Base-by-base conservation (phyloP, 2,888 invertebrate species). In the Caradrina kadenii region DNA sequence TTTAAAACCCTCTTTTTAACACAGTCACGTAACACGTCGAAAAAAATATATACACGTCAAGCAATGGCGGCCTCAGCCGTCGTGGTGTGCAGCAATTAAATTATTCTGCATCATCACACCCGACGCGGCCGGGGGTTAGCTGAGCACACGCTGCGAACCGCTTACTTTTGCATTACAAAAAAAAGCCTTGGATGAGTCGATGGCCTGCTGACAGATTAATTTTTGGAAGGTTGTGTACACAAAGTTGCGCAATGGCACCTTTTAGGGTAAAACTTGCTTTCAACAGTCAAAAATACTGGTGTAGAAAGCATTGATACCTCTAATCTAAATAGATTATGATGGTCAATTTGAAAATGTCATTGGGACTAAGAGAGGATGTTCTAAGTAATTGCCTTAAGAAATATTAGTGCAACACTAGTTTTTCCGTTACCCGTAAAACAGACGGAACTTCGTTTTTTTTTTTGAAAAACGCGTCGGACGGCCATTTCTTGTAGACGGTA, bases 101-200 rank as follows among this genome's bases (percentile, higher is more conserved):
- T 94, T 93, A 93, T 90, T 89, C 88, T 91, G 87, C 93, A 85
- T 92, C 91, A 93, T 93, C 93, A 85, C 91, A 89, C 88, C 66
- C 68, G 71, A 81, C 81, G 76, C 77, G 71, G 72, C 69, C 74
- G 83, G 77, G 79, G 74, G 82, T 77, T 77, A 76, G 81, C 71
- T 75, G 65, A 55, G 76, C 79, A 69, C 80, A 76, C 76, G 72
- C 68, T 68, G 76, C 48, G 69, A 85, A 84, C 76, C 79, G 86
- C 86, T 87, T 83, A 81, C 80, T 52, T 39, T 52, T 22, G 66
- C 66, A 39, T 61, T 10, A 48, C 42, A 64, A 69, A 79, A 79
- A 68, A 73, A 69, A 7, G 35, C 39, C 19, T 45, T 13, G 55
- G 62, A 63, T 74, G 56, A 79, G 56, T 67, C 63, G 50, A 63